Evolutionary conservation across 2,888 invertebrate species (phyloP), one percentile per base, ranked within the genome.

Genomic region (Protophormia terraenovae): DNA sequence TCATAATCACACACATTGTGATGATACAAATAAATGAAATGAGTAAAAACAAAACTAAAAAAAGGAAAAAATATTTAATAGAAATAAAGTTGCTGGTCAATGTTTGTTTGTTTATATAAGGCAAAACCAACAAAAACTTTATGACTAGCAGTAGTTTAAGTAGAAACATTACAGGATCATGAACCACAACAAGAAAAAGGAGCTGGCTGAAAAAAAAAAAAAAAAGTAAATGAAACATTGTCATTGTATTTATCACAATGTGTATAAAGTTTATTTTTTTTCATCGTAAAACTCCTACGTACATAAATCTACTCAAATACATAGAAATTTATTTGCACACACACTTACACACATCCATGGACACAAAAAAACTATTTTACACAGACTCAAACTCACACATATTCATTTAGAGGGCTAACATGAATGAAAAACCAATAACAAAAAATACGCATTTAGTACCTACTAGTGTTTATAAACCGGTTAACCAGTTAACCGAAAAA

Each of bases 221-320:
- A 58, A 7, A 10, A 8, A 29, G 58, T 58, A 29, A 67, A 67
- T 45, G 22, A 67, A 67, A 47, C 19, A 16, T 14, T 32, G 16
- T 14, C 67, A 47, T 67, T 67, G 45, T 29, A 29, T 29, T 47
- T 67, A 67, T 67, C 32, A 47, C 19, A 47, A n/a, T 29, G 45
- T 47, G 47, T 47, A 29, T 67, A 32, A 67, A 29, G 22, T 62
- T 62, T 62, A 62, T 22, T 60, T 50, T 50, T 45, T 45, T 45
- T 45, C 3, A 16, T 19, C 19, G 32, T 60, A 35, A 32, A 60
- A 60, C 58, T 60, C 35, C 35, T 60, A 19, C 60, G n/a, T n/a
- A n/a, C n/a, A n/a, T n/a, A n/a, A n/a, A n/a, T n/a, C n/a, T n/a
- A n/a, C n/a, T n/a, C n/a, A n/a, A n/a, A n/a, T n/a, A 3, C 10